Evolutionary conservation across 1,140 invertebrate species (phyloP).

Genomic region (Drosophila navojoa): DNA sequence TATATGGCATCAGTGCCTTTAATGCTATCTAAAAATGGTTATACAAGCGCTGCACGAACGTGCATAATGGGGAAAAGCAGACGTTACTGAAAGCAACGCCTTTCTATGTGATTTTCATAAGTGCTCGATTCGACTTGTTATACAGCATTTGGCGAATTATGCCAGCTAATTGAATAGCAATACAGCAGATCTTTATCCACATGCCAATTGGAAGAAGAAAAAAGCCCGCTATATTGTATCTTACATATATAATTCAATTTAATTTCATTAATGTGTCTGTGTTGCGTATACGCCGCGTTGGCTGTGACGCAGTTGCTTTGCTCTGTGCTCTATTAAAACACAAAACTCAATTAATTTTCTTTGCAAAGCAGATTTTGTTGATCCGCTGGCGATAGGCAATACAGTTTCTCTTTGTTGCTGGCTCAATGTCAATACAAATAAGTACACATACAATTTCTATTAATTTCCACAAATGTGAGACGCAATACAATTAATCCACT

Average conservation of each 20-base stretch:
- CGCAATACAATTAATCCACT: constrained; percentile 45
- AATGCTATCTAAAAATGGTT: too few relatives aligned
- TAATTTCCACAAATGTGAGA: constrained; percentile 3
- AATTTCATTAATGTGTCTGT: constrained; percentile 16
- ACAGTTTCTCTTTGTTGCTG: constrained; percentile 26
- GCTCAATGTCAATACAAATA: constrained; percentile 37
- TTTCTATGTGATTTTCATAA: constrained; percentile 5
- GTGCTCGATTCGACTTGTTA: neutral
- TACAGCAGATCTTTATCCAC: constrained; percentile 12
- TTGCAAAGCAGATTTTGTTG: constrained; percentile 17
- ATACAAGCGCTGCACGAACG: too few relatives aligned
- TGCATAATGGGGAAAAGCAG: too few relatives aligned
- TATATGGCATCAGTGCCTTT: constrained; percentile 10
- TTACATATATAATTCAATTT: constrained; percentile 37
- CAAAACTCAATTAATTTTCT: constrained; percentile 48
- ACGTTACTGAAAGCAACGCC: constrained; percentile 5
- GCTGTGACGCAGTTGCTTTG: constrained; percentile 29
- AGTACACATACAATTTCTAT: constrained; percentile 7
- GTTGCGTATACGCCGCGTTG: constrained; percentile 35
- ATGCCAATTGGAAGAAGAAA: neutral
- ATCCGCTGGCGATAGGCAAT: constrained; percentile 9
- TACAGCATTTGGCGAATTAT: constrained; percentile 9
- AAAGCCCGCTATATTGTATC: constrained; percentile 2
- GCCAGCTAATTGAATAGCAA: constrained; percentile 18
- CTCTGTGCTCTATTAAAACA: constrained; percentile 35